Evolutionary conservation across 2,113 vertebrate species (phyloP), one percentile per base, ranked within the genome.

Genomic region (Trichomycterus rosablanca): DNA sequence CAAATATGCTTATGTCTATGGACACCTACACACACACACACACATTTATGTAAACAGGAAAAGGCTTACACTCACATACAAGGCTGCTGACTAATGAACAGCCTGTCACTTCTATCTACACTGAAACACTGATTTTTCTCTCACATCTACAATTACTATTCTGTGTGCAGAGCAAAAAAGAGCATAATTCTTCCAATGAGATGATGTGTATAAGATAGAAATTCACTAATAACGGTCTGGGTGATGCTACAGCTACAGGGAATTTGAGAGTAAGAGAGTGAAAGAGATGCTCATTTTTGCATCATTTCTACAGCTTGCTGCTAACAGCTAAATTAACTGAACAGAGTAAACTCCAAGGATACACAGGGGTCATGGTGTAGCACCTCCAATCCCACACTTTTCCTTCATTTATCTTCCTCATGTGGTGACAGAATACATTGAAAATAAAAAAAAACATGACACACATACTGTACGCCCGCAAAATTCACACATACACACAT

Each of bases 191-290:
- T 77, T 67, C 68, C 78, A 77, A 76, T 75, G 68, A 28, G 57
- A 67, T 63, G 53, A 63, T 70, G 78, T 62, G 70, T 71, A 63
- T 1, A 71, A 76, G 74, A 83, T 80, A 81, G 80, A 82, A 82
- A 83, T 84, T 80, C 73, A 76, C 67, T 82, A 80, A 84, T 81
- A 80, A 80, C 78, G 54, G 66, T 68, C 55, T 63, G 63, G 53
- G 46, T 54, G 59, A 62, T 61, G 45, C 72, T 69, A 44, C 40
- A 59, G 57, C 50, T 71, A 9, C 28, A 34, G 40, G 60, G 66
- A 42, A 62, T 43, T 48, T 19, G 39, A 26, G 60, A 51, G 52
- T 39, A 42, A 66, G 43, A 37, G n/a, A 45, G 60, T 71, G 39
- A 23, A 18, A 35, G 58, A 26, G 34, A 59, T 45, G 26, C 45